These are phyloP conservation scores for Sula dactylatra DNA, from an alignment of 2,113 vertebrate species.

Conservation along the genomic window DNA sequence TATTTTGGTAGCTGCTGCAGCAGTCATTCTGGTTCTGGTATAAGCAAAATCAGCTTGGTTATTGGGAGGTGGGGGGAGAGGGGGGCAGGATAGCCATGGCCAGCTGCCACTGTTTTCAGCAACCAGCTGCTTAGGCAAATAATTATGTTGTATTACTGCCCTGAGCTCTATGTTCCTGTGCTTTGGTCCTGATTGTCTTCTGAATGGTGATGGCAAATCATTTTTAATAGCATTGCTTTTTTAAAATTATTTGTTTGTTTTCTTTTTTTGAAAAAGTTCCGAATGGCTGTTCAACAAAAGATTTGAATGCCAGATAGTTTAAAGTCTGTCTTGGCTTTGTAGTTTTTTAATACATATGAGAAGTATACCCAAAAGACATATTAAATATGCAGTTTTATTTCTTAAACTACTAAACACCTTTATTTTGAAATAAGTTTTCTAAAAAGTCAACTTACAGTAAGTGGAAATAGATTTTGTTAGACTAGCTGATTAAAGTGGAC, in stretches of 20 bases:
- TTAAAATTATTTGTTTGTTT: background rate
- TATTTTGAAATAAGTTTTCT: background rate
- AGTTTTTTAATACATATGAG: background rate
- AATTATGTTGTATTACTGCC: background rate
- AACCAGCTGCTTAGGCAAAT: background rate
- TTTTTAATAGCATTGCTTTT: background rate
- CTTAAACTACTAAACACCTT: background rate
- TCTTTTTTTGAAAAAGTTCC: background rate
- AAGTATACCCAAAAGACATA: background rate
- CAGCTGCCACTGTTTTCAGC: background rate
- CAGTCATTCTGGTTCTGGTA: background rate
- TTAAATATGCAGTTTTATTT: background rate
- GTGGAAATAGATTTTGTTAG: background rate
- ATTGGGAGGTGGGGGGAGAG: background rate
- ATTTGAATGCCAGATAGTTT: background rate
- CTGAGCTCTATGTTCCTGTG: background rate
- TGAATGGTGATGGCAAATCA: background rate
- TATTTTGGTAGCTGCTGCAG: background rate
- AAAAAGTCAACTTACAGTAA: background rate
- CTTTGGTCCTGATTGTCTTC: background rate
- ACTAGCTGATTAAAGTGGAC: background rate
- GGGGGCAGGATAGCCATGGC: fast-evolving
- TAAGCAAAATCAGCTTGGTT: background rate
- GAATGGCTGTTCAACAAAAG: background rate
- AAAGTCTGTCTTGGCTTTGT: background rate